Percentiles rank a stretch among this genome's conserved stretches.
Evolutionary conservation across 1,140 invertebrate species (phyloP).

Genomic region (Phocides pigmalion): DNA sequence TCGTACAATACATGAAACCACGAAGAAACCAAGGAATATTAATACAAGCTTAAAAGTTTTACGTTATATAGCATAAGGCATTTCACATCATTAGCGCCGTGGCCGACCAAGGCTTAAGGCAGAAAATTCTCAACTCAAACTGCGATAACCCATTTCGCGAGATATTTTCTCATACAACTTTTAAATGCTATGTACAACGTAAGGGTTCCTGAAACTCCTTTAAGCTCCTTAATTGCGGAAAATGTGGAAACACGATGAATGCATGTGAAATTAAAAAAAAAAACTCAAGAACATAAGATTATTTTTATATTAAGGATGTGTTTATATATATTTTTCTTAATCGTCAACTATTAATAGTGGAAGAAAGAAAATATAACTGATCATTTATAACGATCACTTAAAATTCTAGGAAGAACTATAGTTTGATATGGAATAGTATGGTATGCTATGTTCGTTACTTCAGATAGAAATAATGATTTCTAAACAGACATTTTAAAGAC

Average conservation of each 20-base stretch:
- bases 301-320: background rate
- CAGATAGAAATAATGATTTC: too few species aligned
- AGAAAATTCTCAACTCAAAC: constrained; percentile 48
- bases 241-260: constrained; percentile 39
- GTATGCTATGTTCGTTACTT: too few species aligned
- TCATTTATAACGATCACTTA: too few species aligned
- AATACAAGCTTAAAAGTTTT: too few species aligned
- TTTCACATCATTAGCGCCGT: constrained; percentile 58
- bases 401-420: too few species aligned
- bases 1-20: too few species aligned
- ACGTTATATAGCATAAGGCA: background rate
- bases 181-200: constrained; percentile 66
- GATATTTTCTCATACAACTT: constrained; percentile 68
- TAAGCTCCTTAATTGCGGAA: constrained; percentile 61
- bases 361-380: too few species aligned
- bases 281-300: background rate
- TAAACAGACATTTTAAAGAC: too few species aligned
- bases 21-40: too few species aligned
- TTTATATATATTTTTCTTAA: background rate
- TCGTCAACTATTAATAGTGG: too few species aligned
- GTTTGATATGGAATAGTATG: too few species aligned
- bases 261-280: constrained; percentile 6
- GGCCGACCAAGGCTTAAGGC: constrained; percentile 53
- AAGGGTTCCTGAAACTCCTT: constrained; percentile 55
- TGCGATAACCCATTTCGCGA: constrained; percentile 69